phyloP scores from a whole-genome alignment of 2,113 vertebrate genomes.

The Hyla sarda region DNA sequence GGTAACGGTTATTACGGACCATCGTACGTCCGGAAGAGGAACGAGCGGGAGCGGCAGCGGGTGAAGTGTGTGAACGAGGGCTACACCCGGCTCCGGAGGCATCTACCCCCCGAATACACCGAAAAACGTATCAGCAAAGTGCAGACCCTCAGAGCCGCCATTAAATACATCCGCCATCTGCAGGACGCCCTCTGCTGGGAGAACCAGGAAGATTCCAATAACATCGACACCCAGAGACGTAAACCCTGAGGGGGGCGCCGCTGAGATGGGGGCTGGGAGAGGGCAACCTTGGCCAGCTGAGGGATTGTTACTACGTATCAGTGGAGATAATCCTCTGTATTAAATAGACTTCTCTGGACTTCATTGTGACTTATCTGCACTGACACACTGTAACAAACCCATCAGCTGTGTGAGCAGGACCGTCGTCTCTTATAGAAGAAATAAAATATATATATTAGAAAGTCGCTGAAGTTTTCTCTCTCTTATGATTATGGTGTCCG shows the following conservation, averaged over 20 bases:
- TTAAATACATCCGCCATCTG: conserved; percentile 75
- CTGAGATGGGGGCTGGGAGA: too few species aligned
- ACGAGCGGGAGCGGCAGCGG: conserved; percentile 79
- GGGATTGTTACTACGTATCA: too few species aligned
- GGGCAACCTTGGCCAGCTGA: too few species aligned
- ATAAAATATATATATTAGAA: too few species aligned
- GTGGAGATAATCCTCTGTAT: too few species aligned
- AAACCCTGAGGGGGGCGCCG: neutral
- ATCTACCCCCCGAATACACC: conserved; percentile 75
- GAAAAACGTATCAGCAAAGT: conserved; percentile 81
- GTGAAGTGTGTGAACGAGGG: conserved; percentile 82
- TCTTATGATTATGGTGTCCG: too few species aligned
- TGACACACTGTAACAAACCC: too few species aligned
- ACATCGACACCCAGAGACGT: neutral
- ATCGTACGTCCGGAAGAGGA: conserved; percentile 78
- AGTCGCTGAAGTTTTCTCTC: too few species aligned
- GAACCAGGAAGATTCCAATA: conserved; percentile 48
- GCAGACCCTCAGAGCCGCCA: conserved; percentile 79
- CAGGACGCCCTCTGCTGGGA: conserved; percentile 71
- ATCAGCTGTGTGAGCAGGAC: too few species aligned
- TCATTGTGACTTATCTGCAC: too few species aligned
- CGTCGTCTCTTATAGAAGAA: too few species aligned
- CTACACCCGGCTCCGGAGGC: conserved; percentile 76
- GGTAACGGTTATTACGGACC: conserved; percentile 71
- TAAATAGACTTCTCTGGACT: too few species aligned